Conservation (phyloP, 2,888 invertebrate species). For the Branchellion lobata region DNA sequence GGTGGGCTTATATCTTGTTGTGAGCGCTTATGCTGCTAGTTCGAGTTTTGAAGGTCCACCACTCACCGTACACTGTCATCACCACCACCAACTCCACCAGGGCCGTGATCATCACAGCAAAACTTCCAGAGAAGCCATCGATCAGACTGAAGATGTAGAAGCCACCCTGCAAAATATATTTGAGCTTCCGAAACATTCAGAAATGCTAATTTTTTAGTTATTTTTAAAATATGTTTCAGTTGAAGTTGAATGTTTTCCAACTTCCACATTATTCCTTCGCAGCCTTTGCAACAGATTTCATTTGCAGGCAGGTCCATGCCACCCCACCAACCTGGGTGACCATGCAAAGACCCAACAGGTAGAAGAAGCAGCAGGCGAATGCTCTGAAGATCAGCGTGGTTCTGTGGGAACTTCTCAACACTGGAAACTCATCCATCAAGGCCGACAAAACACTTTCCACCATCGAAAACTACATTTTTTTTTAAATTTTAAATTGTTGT, state of each 20-base stretch:
- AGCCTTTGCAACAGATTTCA: too few relatives aligned
- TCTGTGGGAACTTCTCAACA: slow-evolving; percentile 52
- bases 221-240: too few relatives aligned
- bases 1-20: too few relatives aligned
- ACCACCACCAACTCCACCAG: slow-evolving; percentile 57
- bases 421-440: slow-evolving; percentile 58
- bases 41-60: too few relatives aligned
- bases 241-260: too few relatives aligned
- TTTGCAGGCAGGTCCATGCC: too few relatives aligned
- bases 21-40: too few relatives aligned
- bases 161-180: slow-evolving; percentile 44
- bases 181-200: not conserved
- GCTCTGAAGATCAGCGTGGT: slow-evolving; percentile 56
- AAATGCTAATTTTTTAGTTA: too few relatives aligned
- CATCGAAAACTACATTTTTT: slow-evolving; percentile 61
- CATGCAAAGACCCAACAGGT: slow-evolving; percentile 55
- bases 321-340: slow-evolving; percentile 51
- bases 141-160: slow-evolving; percentile 51
- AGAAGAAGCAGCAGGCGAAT: slow-evolving; percentile 53
- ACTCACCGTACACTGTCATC: slow-evolving; percentile 61
- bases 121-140: slow-evolving; percentile 48
- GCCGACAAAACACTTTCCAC: slow-evolving; percentile 60
- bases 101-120: slow-evolving; percentile 49
- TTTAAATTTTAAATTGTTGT: slow-evolving; percentile 46
- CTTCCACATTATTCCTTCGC: too few relatives aligned